phyloP scores from a whole-genome alignment of 2,113 vertebrate species.

The Cathartes aura region DNA sequence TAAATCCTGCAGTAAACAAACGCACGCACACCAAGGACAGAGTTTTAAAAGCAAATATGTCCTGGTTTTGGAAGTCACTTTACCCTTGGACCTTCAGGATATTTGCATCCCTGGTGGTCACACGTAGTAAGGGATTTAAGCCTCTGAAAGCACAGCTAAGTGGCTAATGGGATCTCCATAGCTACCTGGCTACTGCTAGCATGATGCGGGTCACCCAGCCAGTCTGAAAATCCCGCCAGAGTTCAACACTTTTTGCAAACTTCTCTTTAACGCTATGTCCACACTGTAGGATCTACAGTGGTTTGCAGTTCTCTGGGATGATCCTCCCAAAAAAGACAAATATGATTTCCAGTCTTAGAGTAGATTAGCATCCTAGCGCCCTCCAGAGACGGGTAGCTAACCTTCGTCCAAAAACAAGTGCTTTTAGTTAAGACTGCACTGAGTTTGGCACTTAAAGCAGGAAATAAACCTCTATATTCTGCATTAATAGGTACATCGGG shows the following conservation, averaged over 20 bases:
- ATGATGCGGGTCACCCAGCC: not conserved
- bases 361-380: not conserved
- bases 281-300: not conserved
- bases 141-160: not conserved
- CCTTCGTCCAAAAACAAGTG: accelerated
- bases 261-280: not conserved
- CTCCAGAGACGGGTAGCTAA: not conserved
- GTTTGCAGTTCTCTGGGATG: not conserved
- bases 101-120: not conserved
- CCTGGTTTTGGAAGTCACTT: not conserved
- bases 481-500: not conserved
- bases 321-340: not conserved
- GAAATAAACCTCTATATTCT: not conserved
- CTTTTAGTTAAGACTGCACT: not conserved
- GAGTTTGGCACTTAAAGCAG: not conserved
- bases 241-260: not conserved
- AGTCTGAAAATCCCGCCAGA: not conserved
- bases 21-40: too few species aligned
- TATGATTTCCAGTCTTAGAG: not conserved
- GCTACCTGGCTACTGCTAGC: not conserved
- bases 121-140: not conserved
- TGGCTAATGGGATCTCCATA: not conserved
- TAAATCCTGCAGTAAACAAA: not conserved
- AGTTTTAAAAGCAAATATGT: not conserved
- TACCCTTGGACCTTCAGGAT: not conserved